Base-by-base conservation (phyloP, 2,113 vertebrate genomes). In the Shinisaurus crocodilurus region DNA sequence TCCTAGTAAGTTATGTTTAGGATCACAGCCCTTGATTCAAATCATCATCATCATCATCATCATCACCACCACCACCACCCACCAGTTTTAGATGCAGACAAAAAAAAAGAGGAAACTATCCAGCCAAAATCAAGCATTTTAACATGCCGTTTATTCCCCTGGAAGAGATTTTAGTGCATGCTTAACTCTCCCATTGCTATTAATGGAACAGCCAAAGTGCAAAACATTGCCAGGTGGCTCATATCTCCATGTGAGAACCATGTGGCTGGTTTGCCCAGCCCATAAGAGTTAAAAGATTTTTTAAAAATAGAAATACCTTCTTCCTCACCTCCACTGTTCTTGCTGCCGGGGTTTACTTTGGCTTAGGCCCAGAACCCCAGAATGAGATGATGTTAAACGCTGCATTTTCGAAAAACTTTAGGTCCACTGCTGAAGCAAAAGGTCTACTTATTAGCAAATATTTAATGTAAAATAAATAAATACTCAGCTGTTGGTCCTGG, bases 401-500 rank as follows among this genome's bases (percentile, higher is more conserved):
- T 54, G 76, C 82, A 40, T 54, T 85, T 89, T 85, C 37, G 13
- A 79, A 85, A 48, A 67, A 69, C 43, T 54, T 45, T 48, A 76
- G 25, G 60, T 85, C 25, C 74, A 48, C 40, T 69, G 57, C n/a
- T 67, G 34, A 84, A 90, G 79, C 34, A 48, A 50, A 72, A 54
- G 63, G 76, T 90, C 82, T 85, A 79, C 82, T 40, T 90, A 79
- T 90, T 88, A 90, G 82, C 89, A 90, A 90, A 90, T 85, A 90
- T 85, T 90, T 90, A 90, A 79, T 85, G 43, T 85, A 85, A 90
- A 85, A 76, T 89, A 89, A 85, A 76, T 89, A 89, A 89, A 79
- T 85, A 85, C 74, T 89, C 63, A 8, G 65, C 54, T 25, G 23
- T 50, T 90, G 48, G 37, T 77, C 43, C 82, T 54, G 75, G 76